Conservation (phyloP, 2,888 invertebrate genomes). For the Cistogaster globosa region DNA sequence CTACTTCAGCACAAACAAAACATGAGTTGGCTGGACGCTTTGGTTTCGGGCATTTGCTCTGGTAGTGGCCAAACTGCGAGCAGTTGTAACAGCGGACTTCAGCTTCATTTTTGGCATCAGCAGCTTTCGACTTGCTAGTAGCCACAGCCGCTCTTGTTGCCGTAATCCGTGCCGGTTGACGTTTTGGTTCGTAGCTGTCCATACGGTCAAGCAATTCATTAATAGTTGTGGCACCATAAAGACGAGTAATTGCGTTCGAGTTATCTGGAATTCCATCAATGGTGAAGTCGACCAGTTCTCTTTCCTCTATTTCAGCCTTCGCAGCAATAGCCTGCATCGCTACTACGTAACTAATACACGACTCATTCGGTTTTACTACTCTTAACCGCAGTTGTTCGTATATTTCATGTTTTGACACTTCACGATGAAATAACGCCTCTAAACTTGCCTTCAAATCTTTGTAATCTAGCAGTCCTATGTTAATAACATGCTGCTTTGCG, state of each 20-base stretch:
- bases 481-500: slow-evolving; percentile 36
- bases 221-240: slow-evolving; percentile 55
- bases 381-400: slow-evolving; percentile 43
- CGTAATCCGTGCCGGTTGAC: slow-evolving; percentile 10
- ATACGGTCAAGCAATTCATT: slow-evolving; percentile 44
- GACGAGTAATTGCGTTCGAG: slow-evolving; percentile 38
- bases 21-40: slow-evolving; percentile 46
- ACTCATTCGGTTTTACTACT: slow-evolving; percentile 44
- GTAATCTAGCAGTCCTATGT: slow-evolving; percentile 30
- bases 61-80: neutral
- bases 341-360: slow-evolving; percentile 52
- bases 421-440: slow-evolving; percentile 36
- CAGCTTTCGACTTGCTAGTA: slow-evolving; percentile 24
- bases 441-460: slow-evolving; percentile 46
- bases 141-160: neutral
- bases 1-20: slow-evolving; percentile 40
- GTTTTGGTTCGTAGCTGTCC: slow-evolving; percentile 47
- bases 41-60: slow-evolving; percentile 43
- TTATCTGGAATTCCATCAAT: slow-evolving; percentile 60
- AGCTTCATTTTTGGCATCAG: neutral
- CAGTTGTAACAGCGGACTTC: too few species aligned
- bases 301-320: slow-evolving; percentile 36
- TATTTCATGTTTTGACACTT: slow-evolving; percentile 58
- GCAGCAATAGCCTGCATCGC: slow-evolving; percentile 55
- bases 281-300: slow-evolving; percentile 52